Evolutionary conservation across 2,797 vertebrate species (phyloP), one percentile per base, ranked within the genome.

Genomic region (Tapirus indicus): DNA sequence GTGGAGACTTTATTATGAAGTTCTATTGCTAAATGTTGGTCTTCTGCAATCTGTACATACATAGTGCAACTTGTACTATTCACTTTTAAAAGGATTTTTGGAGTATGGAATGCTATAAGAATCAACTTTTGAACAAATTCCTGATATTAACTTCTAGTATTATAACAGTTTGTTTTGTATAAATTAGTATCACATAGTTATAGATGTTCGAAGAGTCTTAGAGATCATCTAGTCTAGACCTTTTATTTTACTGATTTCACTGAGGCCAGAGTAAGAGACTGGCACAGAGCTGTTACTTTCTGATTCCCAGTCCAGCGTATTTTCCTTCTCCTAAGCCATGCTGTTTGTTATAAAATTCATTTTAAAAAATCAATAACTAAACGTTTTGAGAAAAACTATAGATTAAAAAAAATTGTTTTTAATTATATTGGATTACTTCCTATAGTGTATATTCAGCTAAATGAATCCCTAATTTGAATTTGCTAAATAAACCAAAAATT

Each of bases 91-190:
- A 88, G 32, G 6, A 60, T 66, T 71, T 92, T 13, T 79, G 56
- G 58, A 82, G 1, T 88, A 88, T 77, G n/a, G 41, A 88, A 93
- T 32, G 27, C n/a, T 85, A 14, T 88, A 92, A 95, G 20, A 80
- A 77, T 82, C 69, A 97, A 92, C 58, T 91, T 97, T 94, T 74
- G 60, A 97, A 94, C 41, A 85, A 82, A 92, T 92, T 83, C 75
- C n/a, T 92, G 32, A 90, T 90, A 79, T 47, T 88, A 80, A 93
- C 10, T 94, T 96, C 27, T 49, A 80, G 25, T 78, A 49, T 58
- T 79, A 56, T 83, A 68, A 54, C 20, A 71, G 64, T 89, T 95
- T 56, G 29, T 94, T 96, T 94, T 91, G 23, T 92, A 35, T 88
- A 17, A 71, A 87, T 77, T 94, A 85, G 52, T 78, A 41, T 12